Percentiles rank a stretch among this genome's conserved stretches.
phyloP scores from a whole-genome alignment of 2,113 vertebrate species.

The cattle (Bos taurus) region DNA sequence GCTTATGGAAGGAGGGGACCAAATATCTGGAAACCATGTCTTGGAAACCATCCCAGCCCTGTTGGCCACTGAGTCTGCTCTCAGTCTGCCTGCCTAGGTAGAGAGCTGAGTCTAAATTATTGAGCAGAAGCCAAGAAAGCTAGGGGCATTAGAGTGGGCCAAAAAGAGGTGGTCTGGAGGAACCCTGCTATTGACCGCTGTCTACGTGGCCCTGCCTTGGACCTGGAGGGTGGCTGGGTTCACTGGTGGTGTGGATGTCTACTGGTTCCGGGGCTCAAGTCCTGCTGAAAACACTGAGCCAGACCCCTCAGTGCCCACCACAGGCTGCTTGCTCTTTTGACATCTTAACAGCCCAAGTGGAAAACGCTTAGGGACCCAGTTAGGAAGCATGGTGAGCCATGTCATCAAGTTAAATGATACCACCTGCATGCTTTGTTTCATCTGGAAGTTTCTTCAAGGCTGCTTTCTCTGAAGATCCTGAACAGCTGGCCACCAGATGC shows the following conservation, averaged over 20 bases:
- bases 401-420: constrained; percentile 45
- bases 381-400: constrained; percentile 19
- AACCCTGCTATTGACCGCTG: background rate
- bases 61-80: background rate
- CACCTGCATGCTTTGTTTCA: constrained; percentile 47
- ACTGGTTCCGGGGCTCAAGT: background rate
- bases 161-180: background rate
- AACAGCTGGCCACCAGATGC: constrained; percentile 68
- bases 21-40: background rate
- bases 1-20: background rate
- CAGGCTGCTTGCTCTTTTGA: background rate
- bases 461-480: background rate
- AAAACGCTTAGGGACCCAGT: constrained; percentile 29
- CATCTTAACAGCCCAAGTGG: constrained; percentile 8
- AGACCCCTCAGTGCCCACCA: background rate
- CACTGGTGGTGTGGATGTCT: background rate
- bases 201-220: background rate
- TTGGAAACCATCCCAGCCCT: background rate
- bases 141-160: background rate
- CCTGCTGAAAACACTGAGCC: background rate
- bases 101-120: background rate
- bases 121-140: background rate
- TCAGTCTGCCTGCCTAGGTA: background rate
- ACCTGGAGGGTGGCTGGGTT: background rate
- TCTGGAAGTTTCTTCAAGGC: constrained; percentile 29